These are phyloP conservation scores for Horisme vitalbata DNA, from an alignment of 2,888 invertebrate genomes.

Conservation along the genomic window DNA sequence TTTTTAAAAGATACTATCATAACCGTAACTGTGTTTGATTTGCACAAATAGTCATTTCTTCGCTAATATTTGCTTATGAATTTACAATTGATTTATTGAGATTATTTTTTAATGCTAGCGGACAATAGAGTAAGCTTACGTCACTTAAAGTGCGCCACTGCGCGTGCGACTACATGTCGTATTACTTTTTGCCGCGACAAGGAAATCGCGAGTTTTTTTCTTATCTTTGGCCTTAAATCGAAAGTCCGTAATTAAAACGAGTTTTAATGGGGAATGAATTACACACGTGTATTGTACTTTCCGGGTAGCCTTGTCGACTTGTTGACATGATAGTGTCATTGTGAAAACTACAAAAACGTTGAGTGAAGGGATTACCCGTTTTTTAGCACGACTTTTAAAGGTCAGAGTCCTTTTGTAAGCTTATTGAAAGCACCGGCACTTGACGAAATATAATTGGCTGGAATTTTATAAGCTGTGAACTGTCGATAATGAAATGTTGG, in stretches of 20 bases:
- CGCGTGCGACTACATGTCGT: conserved; percentile 23
- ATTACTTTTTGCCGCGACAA: conserved; percentile 41
- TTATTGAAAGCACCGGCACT: not conserved
- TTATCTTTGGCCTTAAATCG: conserved; percentile 47
- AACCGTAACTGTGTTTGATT: too few species aligned
- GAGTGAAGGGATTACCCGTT: conserved; percentile 14
- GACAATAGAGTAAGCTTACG: conserved; percentile 15
- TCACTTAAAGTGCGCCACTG: too few species aligned
- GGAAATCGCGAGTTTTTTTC: conserved; percentile 43
- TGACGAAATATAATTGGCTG: not conserved
- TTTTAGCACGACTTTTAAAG: conserved; percentile 1
- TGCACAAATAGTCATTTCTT: too few species aligned
- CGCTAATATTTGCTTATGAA: too few species aligned
- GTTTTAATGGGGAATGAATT: conserved; percentile 41
- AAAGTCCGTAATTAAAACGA: conserved; percentile 48
- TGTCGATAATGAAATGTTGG: not conserved
- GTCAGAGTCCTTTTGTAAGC: not conserved
- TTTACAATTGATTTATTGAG: too few species aligned
- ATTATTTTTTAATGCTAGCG: too few species aligned
- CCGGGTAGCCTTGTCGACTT: conserved; percentile 52
- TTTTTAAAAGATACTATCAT: too few species aligned
- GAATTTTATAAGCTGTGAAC: conserved; percentile 1
- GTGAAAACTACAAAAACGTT: conserved; percentile 35
- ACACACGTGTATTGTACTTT: conserved; percentile 39
- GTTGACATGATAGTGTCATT: conserved; percentile 44